A percentile compares a stretch with the other conserved stretches of the same genome.
Conservation (phyloP, 2,797 vertebrate species). For the Megalops cyprinoides region DNA sequence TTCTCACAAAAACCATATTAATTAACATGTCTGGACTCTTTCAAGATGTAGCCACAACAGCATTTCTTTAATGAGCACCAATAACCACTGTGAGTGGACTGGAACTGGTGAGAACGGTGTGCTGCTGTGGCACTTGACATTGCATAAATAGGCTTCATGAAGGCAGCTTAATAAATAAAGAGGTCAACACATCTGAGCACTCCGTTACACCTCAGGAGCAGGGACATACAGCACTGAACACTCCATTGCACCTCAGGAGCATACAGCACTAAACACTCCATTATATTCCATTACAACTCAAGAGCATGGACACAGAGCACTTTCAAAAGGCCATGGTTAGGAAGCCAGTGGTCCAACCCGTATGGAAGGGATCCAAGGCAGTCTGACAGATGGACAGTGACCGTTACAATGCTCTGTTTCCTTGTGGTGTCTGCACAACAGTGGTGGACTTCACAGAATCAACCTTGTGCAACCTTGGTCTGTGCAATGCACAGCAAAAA, state of each 20-base stretch:
- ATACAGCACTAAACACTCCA: no score
- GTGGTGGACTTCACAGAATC: neutral
- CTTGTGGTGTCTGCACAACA: neutral
- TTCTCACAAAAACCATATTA: slow-evolving; percentile 48
- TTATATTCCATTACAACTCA: neutral
- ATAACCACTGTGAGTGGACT: slow-evolving; percentile 45
- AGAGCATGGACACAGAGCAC: neutral
- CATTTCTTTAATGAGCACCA: slow-evolving; percentile 50
- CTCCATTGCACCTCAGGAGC: neutral
- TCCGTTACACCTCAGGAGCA: no score
- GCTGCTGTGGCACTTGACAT: neutral
- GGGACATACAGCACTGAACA: neutral
- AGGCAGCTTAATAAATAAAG: no score
- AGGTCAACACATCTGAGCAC: neutral
- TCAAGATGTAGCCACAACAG: slow-evolving; percentile 45
- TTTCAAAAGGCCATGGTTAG: slow-evolving; percentile 3
- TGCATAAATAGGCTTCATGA: slow-evolving; percentile 16
- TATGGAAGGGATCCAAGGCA: neutral
- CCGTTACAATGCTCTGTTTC: no score
- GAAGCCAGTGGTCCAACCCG: neutral
- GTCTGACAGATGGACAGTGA: neutral
- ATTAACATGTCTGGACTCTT: slow-evolving; percentile 50
- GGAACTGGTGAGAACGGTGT: neutral
- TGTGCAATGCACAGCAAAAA: no score
- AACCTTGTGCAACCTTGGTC: no score